Evolutionary conservation across 2,888 invertebrate genomes (phyloP).

Genomic region (Drosophila mimetica): DNA sequence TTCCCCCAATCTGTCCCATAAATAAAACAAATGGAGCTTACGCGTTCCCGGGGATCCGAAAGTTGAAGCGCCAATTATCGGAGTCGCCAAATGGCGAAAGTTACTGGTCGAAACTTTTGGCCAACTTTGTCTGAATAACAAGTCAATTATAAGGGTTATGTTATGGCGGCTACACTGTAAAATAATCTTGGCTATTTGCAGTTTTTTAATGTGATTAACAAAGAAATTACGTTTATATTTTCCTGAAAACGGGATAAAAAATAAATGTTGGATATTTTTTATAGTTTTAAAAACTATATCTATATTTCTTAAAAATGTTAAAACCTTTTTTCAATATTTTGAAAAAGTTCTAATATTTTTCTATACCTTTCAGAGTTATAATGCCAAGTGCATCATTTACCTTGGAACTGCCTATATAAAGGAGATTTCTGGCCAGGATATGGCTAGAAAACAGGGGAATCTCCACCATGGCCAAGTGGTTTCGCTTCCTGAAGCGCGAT

Average conservation of each 20-base stretch:
- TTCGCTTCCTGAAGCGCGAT: conserved; percentile 55
- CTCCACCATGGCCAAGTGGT: conserved; percentile 16
- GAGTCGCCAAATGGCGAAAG: conserved; percentile 14
- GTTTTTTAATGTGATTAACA: neutral
- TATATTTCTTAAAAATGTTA: too few species aligned
- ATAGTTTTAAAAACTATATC: too few species aligned
- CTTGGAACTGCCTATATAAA: conserved; percentile 2
- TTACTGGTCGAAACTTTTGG: conserved; percentile 30
- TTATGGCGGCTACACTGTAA: conserved; percentile 1
- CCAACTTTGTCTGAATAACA: conserved; percentile 49
- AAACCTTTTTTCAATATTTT: too few species aligned
- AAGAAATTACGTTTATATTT: too few species aligned
- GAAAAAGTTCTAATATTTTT: too few species aligned
- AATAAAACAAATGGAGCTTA: conserved; percentile 11
- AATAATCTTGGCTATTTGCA: neutral
- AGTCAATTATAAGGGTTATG: conserved; percentile 49
- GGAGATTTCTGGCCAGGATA: neutral
- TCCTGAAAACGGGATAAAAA: too few species aligned
- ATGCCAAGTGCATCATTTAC: neutral
- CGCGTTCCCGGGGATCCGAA: conserved; percentile 19
- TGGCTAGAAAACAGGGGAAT: too few species aligned
- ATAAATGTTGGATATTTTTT: too few species aligned
- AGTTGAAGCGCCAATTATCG: conserved; percentile 30
- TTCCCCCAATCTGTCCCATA: conserved; percentile 4
- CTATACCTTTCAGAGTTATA: too few species aligned